A percentile compares a stretch with the other conserved stretches of the same genome.
phyloP scores from a whole-genome alignment of 2,888 invertebrate species.

The Desoria tigrina region DNA sequence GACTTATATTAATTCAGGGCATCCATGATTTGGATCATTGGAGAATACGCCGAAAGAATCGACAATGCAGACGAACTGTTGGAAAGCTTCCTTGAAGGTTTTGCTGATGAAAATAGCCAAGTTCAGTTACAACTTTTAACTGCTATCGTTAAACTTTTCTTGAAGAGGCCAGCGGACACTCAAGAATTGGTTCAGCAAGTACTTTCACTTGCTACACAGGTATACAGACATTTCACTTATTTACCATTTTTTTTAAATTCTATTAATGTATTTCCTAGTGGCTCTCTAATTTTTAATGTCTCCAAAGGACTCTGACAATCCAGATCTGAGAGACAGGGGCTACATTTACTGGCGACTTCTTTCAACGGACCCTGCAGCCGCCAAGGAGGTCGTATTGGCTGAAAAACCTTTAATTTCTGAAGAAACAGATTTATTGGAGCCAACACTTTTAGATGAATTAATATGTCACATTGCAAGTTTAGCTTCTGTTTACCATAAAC shows the following conservation, averaged over 20 bases:
- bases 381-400: constrained; percentile 97
- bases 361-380: constrained; percentile 98
- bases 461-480: constrained; percentile 98
- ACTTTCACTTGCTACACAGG: constrained; percentile 57
- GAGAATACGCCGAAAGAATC: constrained; percentile 98
- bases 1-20: constrained; percentile 63
- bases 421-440: constrained; percentile 96
- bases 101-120: constrained; percentile 95
- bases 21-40: constrained; percentile 88
- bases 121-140: constrained; percentile 94
- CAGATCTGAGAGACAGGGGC: constrained; percentile 94
- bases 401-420: constrained; percentile 99
- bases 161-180: constrained; percentile 96
- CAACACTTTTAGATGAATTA: constrained; percentile 93
- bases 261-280: not conserved
- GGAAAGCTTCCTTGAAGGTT: constrained; percentile 97
- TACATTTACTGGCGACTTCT: constrained; percentile 99
- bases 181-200: constrained; percentile 96
- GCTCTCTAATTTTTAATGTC: constrained; percentile 1
- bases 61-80: constrained; percentile 98
- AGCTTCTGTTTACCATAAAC: constrained; percentile 98
- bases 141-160: constrained; percentile 96
- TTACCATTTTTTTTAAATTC: no score
- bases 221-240: no score
- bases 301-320: constrained; percentile 85